Evolutionary conservation across 1,140 invertebrate genomes (phyloP).

Genomic region (Stegodyphus dumicola): DNA sequence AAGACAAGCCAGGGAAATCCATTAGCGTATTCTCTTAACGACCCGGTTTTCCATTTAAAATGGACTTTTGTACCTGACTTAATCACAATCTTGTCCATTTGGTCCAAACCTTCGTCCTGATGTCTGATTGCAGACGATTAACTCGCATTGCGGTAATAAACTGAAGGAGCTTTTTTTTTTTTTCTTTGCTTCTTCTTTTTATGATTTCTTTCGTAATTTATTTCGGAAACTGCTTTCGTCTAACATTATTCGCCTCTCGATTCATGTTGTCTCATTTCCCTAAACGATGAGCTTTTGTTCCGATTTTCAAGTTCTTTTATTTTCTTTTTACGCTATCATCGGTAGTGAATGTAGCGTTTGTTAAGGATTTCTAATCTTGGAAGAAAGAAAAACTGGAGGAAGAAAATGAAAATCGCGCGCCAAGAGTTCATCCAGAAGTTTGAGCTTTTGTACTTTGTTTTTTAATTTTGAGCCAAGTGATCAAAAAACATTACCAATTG

Average conservation of each 20-base stretch:
- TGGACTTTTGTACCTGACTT: slow-evolving; percentile 55
- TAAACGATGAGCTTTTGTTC: slow-evolving; percentile 23
- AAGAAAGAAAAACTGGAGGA: not conserved
- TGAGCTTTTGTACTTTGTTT: no score
- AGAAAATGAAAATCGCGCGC: no score
- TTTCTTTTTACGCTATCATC: not conserved
- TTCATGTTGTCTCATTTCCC: slow-evolving; percentile 38
- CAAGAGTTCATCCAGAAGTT: no score
- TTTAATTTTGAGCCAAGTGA: no score
- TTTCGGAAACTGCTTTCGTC: slow-evolving; percentile 24
- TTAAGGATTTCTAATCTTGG: not conserved
- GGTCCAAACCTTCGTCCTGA: slow-evolving; percentile 23
- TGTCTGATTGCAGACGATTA: slow-evolving; percentile 45
- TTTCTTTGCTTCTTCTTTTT: not conserved
- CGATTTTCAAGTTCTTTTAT: not conserved
- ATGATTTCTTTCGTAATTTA: slow-evolving; percentile 29
- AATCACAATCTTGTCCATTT: slow-evolving; percentile 53
- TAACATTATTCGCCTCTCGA: slow-evolving; percentile 28
- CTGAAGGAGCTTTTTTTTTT: slow-evolving; percentile 16
- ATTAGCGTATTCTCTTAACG: slow-evolving; percentile 42
- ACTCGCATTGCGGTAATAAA: slow-evolving; percentile 45
- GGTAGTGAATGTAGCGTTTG: not conserved
- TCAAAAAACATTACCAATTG: no score
- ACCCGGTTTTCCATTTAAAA: slow-evolving; percentile 21
- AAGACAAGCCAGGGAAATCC: slow-evolving; percentile 24